Conservation (phyloP, 37 sponge, comb jelly and placozoan genomes). For the Tethya wilhelma region DNA sequence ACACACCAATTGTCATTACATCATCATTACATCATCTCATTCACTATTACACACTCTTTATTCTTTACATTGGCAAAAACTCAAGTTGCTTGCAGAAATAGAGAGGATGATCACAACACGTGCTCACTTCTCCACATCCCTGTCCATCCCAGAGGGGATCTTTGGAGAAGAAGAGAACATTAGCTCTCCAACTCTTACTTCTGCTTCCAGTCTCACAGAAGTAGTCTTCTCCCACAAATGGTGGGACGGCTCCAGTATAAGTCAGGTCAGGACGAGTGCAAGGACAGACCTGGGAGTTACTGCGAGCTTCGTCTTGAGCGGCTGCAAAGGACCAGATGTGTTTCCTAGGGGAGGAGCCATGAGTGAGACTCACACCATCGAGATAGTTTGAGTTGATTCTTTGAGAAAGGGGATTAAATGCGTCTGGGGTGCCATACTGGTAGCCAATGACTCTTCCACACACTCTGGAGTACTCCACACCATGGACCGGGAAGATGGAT, state of each 20-base stretch:
- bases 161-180: no score
- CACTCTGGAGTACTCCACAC: no score
- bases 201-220: conserved; percentile 11
- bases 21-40: not conserved
- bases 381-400: not conserved
- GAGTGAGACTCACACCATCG: not conserved
- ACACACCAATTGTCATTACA: conserved; percentile 1
- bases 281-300: not conserved
- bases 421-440: no score
- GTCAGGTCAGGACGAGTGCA: not conserved
- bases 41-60: not conserved
- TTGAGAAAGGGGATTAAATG: not conserved
- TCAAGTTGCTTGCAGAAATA: no score
- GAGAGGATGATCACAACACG: no score
- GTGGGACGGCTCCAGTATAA: not conserved
- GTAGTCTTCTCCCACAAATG: conserved; percentile 9
- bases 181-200: no score
- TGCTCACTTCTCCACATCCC: no score
- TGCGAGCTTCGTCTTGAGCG: not conserved
- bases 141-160: no score
- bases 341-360: not conserved
- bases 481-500: no score
- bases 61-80: not conserved
- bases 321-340: not conserved
- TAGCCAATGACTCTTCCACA: no score